Evolutionary conservation across 1,140 invertebrate genomes (phyloP).

Genomic region (Metaphire vulgaris): DNA sequence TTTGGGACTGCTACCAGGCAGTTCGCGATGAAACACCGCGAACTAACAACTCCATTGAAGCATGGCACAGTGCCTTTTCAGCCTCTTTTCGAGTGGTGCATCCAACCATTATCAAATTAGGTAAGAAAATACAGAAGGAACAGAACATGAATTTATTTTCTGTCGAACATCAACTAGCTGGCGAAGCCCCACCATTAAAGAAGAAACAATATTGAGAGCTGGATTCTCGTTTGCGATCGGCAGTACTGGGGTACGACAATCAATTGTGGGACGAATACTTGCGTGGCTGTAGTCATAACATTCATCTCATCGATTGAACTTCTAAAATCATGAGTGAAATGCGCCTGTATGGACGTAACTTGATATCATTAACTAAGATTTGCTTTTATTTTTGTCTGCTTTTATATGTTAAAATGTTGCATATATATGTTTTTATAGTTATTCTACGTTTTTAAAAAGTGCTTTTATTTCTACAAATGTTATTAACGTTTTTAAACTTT

Average conservation of each 20-base stretch:
- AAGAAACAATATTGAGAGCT: neutral
- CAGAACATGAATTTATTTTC: neutral
- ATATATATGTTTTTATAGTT: too few relatives aligned
- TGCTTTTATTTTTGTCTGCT: too few relatives aligned
- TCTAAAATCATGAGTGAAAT: too few relatives aligned
- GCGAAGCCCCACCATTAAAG: neutral
- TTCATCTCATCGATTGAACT: too few relatives aligned
- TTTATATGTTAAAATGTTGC: too few relatives aligned
- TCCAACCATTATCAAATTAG: neutral
- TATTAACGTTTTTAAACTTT: too few relatives aligned
- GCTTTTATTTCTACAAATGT: too few relatives aligned
- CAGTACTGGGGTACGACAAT: neutral
- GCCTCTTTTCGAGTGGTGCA: neutral
- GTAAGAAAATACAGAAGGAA: neutral
- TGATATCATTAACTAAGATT: too few relatives aligned
- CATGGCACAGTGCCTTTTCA: neutral
- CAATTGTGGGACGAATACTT: neutral
- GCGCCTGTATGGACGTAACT: too few relatives aligned
- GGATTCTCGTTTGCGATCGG: neutral
- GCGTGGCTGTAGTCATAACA: neutral
- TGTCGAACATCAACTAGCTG: neutral
- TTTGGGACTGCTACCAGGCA: neutral
- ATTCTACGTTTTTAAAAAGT: too few relatives aligned
- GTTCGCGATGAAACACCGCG: neutral
- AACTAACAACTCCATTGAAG: neutral